Evolutionary conservation across 2,888 invertebrate genomes (phyloP).

Genomic region (Helleia helle): DNA sequence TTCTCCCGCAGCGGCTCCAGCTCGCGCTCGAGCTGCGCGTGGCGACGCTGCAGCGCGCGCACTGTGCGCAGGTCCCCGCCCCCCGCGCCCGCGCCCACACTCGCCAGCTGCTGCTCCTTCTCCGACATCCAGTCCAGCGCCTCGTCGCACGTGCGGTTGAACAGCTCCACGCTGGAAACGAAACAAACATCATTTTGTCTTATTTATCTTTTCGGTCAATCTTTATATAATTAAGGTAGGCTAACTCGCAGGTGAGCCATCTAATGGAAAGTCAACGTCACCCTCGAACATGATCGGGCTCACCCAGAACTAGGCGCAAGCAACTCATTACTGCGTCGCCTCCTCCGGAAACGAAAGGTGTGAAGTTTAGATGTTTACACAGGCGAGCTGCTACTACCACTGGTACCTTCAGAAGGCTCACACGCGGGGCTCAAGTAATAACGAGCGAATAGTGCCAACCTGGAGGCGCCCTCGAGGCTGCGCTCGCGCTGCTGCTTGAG

Average conservation of each 20-base stretch:
- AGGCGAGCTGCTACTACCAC: no score
- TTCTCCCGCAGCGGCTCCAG: constrained; percentile 96
- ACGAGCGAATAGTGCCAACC: constrained; percentile 40
- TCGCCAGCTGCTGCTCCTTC: constrained; percentile 92
- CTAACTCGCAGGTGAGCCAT: no score
- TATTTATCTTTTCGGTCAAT: no score
- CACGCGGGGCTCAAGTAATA: no score
- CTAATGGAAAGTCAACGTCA: no score
- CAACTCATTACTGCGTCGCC: no score
- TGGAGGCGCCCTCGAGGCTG: constrained; percentile 91
- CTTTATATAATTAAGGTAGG: no score
- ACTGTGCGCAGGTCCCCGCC: constrained; percentile 91
- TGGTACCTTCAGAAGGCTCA: no score
- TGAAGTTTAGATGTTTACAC: no score
- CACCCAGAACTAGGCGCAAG: no score
- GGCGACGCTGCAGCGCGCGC: constrained; percentile 90
- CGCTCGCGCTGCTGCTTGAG: constrained; percentile 93
- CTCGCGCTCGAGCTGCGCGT: constrained; percentile 95
- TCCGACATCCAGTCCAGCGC: constrained; percentile 98
- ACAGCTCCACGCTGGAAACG: constrained; percentile 88
- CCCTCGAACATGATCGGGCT: no score
- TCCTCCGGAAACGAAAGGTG: no score
- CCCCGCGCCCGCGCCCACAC: constrained; percentile 83
- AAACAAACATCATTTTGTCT: background rate
- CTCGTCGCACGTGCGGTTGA: constrained; percentile 96